These are phyloP conservation scores for Oryzias woworae DNA, from an alignment of 2,113 vertebrate species.

Conservation along the genomic window DNA sequence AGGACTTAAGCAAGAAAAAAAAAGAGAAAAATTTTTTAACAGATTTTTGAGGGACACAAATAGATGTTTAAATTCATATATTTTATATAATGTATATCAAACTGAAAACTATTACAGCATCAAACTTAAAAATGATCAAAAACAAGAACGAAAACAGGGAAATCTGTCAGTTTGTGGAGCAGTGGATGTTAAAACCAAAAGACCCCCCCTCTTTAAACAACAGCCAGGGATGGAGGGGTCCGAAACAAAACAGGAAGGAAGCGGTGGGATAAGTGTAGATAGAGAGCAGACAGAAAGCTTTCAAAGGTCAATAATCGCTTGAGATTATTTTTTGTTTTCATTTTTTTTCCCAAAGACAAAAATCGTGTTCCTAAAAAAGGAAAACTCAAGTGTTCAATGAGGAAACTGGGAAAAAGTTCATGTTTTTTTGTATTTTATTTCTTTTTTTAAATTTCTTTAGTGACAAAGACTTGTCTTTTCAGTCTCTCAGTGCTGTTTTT, in stretches of 20 bases:
- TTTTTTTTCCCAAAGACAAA: constrained; percentile 70
- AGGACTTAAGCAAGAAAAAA: neutral
- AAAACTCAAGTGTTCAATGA: constrained; percentile 64
- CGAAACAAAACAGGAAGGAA: neutral
- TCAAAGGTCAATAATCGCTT: constrained; percentile 52
- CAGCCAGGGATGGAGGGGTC: constrained; percentile 1
- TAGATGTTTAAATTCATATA: constrained; percentile 76
- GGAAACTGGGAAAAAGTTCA: constrained; percentile 48
- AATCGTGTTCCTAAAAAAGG: constrained; percentile 69
- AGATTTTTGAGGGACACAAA: constrained; percentile 66
- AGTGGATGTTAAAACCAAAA: constrained; percentile 59
- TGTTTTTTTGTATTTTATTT: constrained; percentile 10
- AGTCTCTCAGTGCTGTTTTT: constrained; percentile 51
- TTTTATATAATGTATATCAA: constrained; percentile 82
- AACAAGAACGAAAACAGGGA: constrained; percentile 42
- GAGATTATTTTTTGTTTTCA: constrained; percentile 47
- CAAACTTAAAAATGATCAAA: constrained; percentile 76
- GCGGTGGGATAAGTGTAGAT: constrained; percentile 9
- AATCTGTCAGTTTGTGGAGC: constrained; percentile 47
- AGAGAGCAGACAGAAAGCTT: constrained; percentile 52
- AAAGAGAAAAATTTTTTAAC: constrained; percentile 25
- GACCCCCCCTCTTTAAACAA: no score
- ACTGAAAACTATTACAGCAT: constrained; percentile 83
- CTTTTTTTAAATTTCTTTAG: constrained; percentile 22
- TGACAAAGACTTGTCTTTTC: constrained; percentile 63